Evolutionary conservation across 2,888 invertebrate species (phyloP).

Genomic region (Teleiodes luculella): DNA sequence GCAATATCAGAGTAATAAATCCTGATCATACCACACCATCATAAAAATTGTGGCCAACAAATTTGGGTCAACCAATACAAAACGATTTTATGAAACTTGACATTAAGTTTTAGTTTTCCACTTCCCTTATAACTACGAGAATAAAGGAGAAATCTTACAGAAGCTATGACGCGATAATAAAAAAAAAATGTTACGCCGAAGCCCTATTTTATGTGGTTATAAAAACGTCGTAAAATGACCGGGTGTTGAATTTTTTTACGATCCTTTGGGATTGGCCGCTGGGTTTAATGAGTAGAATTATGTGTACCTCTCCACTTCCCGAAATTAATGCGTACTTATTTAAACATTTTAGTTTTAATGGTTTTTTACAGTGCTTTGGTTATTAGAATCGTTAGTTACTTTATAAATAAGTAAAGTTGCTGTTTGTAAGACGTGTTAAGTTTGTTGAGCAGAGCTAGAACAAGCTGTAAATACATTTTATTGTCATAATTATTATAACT

Average conservation of each 20-base stretch:
- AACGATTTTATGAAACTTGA: not conserved
- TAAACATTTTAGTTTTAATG: not conserved
- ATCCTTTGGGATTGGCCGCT: not conserved
- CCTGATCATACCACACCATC: not conserved
- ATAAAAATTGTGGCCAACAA: not conserved
- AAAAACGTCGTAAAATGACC: constrained; percentile 13
- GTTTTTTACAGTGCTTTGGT: not conserved
- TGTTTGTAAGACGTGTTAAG: too few species aligned
- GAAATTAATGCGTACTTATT: not conserved
- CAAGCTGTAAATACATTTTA: too few species aligned
- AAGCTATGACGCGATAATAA: constrained; percentile 8
- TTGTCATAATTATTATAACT: too few species aligned
- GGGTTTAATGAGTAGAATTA: not conserved
- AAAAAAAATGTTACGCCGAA: constrained; percentile 5
- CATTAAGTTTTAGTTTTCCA: constrained; percentile 12
- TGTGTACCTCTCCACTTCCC: not conserved
- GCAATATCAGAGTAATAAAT: not conserved
- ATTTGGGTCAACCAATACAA: not conserved
- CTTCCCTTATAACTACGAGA: not conserved
- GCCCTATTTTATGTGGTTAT: constrained; percentile 17
- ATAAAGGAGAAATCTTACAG: constrained; percentile 10
- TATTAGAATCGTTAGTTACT: too few species aligned
- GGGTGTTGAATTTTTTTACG: not conserved
- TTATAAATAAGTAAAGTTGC: too few species aligned
- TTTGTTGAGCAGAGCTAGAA: too few species aligned